Percentiles rank a stretch among this genome's conserved stretches.
Evolutionary conservation across 2,888 invertebrate genomes (phyloP).

Genomic region (Nomada flava): DNA sequence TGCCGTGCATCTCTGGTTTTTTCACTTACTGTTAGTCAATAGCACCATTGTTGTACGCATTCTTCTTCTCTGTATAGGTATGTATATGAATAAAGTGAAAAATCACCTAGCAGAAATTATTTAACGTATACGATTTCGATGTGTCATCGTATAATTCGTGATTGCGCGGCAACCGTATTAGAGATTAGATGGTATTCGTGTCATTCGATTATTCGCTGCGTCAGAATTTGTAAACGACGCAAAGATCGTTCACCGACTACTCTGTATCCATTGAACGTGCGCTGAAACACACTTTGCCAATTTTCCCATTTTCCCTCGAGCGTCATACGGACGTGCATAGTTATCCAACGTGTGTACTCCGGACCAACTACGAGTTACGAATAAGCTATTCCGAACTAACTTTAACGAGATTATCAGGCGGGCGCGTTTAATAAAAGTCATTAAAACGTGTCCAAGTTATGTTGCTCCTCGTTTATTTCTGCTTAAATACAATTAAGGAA

Average conservation of each 20-base stretch:
- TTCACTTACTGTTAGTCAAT: no score
- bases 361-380: slow-evolving; percentile 29
- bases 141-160: no score
- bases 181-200: no score
- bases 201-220: no score
- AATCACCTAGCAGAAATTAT: no score
- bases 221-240: no score
- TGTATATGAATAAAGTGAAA: no score
- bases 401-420: slow-evolving; percentile 49
- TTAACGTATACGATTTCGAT: no score
- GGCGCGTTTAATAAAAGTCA: slow-evolving; percentile 49
- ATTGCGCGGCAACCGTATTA: no score
- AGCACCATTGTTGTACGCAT: no score
- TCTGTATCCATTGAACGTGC: background rate
- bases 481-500: slow-evolving; percentile 50
- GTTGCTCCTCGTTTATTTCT: slow-evolving; percentile 36
- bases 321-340: slow-evolving; percentile 26
- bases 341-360: slow-evolving; percentile 47
- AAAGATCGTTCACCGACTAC: background rate
- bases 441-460: slow-evolving; percentile 37
- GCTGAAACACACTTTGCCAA: slow-evolving; percentile 32
- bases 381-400: slow-evolving; percentile 50
- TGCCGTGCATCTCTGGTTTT: no score
- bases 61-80: no score
- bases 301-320: slow-evolving; percentile 29